Conservation (phyloP, 2,797 vertebrate genomes). For the Pseudopleuronectes americanus region DNA sequence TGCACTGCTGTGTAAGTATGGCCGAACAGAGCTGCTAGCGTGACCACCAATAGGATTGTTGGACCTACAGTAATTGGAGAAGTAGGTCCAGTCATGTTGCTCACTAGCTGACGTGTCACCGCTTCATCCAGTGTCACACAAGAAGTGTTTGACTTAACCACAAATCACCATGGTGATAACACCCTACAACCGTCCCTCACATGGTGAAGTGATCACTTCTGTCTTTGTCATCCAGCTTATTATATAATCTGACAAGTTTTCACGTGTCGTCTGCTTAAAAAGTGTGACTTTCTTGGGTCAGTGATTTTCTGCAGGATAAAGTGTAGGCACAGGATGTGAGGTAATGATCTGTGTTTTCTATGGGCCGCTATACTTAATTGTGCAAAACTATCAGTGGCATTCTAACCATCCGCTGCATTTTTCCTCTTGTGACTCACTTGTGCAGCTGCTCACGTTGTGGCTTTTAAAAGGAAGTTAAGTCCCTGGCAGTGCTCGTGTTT, state of each 20-base stretch:
- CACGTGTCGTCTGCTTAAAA: background rate
- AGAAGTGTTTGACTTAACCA: conserved; percentile 35
- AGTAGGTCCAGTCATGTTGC: conserved; percentile 29
- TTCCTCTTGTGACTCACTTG: conserved; percentile 72
- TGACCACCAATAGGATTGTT: conserved; percentile 4
- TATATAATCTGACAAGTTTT: conserved; percentile 1
- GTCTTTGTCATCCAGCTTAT: background rate
- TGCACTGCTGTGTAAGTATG: background rate
- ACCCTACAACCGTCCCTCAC: background rate
- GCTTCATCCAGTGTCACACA: conserved; percentile 39
- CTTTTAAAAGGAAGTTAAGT: conserved; percentile 72
- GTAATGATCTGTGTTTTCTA: conserved; percentile 41
- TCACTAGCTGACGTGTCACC: conserved; percentile 38
- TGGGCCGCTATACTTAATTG: conserved; percentile 61
- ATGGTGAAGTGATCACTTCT: background rate
- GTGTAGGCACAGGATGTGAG: conserved; percentile 37
- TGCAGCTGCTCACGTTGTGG: conserved; percentile 76
- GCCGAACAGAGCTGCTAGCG: background rate
- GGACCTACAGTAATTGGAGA: conserved; percentile 15
- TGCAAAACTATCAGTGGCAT: conserved; percentile 71
- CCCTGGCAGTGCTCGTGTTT: conserved; percentile 62
- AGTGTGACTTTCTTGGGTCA: background rate
- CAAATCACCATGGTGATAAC: conserved; percentile 34
- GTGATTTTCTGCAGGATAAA: conserved; percentile 8
- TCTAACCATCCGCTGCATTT: conserved; percentile 69